A percentile compares a stretch with the other conserved stretches of the same genome.
Conservation (phyloP, 2,888 invertebrate species). For the Cenopis cana region DNA sequence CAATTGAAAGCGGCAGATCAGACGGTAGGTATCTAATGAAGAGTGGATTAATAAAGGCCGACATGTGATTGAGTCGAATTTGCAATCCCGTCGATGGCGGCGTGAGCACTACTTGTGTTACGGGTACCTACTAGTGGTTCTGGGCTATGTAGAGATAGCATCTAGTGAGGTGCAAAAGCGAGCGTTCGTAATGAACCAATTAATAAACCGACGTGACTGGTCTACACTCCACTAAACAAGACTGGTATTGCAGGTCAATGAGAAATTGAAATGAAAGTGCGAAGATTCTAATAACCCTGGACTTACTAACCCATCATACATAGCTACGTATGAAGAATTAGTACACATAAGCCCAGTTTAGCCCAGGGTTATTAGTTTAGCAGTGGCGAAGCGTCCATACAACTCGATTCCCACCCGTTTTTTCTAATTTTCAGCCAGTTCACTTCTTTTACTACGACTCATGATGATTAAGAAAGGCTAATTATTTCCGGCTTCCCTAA, state of each 20-base stretch:
- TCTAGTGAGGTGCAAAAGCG: conserved; percentile 53
- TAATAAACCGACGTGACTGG: conserved; percentile 10
- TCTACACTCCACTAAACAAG: not conserved
- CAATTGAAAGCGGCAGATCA: conserved; percentile 83
- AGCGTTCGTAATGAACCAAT: conserved; percentile 21
- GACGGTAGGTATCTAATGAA: conserved; percentile 76
- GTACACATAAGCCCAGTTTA: no score
- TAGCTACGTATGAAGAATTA: conserved; percentile 44
- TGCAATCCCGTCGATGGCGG: conserved; percentile 62
- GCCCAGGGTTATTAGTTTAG: no score
- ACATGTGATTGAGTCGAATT: conserved; percentile 76
- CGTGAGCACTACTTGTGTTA: conserved; percentile 70
- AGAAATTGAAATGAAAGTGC: conserved; percentile 21
- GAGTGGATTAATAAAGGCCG: conserved; percentile 73
- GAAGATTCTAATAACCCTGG: not conserved
- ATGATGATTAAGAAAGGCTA: no score
- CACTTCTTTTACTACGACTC: no score
- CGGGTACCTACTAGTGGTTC: conserved; percentile 56
- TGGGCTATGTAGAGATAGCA: conserved; percentile 51
- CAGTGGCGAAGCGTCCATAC: no score
- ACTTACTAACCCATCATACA: not conserved
- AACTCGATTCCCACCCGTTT: no score
- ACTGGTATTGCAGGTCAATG: not conserved
- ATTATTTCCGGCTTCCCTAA: no score
- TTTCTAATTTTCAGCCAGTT: no score